Base-by-base conservation (phyloP, 2,888 invertebrate species). In the Tiliacea citrago region DNA sequence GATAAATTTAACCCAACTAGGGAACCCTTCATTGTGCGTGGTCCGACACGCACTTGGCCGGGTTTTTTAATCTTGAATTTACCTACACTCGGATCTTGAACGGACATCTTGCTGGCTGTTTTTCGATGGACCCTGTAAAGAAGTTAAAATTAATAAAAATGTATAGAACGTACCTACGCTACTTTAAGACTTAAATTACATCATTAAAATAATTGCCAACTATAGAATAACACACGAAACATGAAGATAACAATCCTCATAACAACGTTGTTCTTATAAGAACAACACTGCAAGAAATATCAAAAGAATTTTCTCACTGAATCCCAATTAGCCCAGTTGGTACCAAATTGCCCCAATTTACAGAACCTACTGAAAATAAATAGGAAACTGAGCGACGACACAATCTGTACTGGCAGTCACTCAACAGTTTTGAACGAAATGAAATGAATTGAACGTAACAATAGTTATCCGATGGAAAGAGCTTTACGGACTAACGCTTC, bases 401-500 rank as follows among this genome's bases (percentile, higher is more conserved):
- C 78, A 74, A 84, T 74, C 76, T 18, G 76, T 75, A 73, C 72
- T n/a, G n/a, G n/a, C 65, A 70, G 61, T 77, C 70, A 66, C 73
- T 77, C 71, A 77, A 83, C 75, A 75, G 61, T 71, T 79, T 62
- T 21, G 42, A 79, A 62, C 61, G 42, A 62, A 78, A 79, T 71
- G 42, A 76, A 76, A 78, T 78, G 53, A 29, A 62, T 71, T 76
- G 62, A 75, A 81, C 74, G 77, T 79, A 82, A 82, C 76, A 77
- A 69, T 82, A 86, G 79, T 76, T 89, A 90, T 86, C 88, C 85
- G 74, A 83, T 93, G 91, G 91, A 90, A 91, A 90, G 75, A 81
- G 91, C 87, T 85, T 91, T 91, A 90, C 88, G 86, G 88, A 10
- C 79, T 90, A 89, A 92, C 94, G 92, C 92, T 91, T 91, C 90